Conservation (phyloP, 2,797 vertebrate species). For the Eurystomus glaucurus region DNA sequence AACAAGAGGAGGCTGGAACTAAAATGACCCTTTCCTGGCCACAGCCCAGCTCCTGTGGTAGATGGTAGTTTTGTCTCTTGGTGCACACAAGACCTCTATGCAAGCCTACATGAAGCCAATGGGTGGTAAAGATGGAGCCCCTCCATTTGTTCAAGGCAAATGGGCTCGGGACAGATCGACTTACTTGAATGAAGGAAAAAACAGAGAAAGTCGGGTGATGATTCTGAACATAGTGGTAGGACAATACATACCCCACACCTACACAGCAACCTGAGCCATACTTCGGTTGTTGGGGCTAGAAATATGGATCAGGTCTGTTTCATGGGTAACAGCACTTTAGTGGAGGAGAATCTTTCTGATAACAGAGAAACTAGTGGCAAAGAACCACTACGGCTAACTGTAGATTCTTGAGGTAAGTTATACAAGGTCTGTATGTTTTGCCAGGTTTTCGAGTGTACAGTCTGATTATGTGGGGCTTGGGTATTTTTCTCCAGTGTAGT, state of each 20-base stretch:
- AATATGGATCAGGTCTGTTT: not conserved
- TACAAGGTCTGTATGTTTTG: not conserved
- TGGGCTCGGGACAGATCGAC: rapidly evolving
- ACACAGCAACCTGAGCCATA: not conserved
- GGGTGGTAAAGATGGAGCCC: not conserved
- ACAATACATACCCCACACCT: not conserved
- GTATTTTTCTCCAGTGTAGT: not conserved
- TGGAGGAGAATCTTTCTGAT: not conserved
- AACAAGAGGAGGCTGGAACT: not conserved
- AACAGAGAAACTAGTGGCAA: not conserved
- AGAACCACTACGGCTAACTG: not conserved
- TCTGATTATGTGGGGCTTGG: not conserved
- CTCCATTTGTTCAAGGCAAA: not conserved
- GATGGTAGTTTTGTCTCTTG: not conserved
- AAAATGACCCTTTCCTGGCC: not conserved
- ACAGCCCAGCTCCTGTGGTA: not conserved
- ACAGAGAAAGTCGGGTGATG: not conserved
- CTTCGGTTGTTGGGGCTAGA: not conserved
- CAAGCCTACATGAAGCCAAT: not conserved
- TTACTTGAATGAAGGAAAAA: not conserved
- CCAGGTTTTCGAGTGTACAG: not conserved
- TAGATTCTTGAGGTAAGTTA: not conserved
- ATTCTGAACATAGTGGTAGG: not conserved
- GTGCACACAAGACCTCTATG: rapidly evolving
- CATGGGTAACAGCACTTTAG: not conserved